Conservation (phyloP, 2,888 invertebrate genomes). For the Melanostoma scalare region DNA sequence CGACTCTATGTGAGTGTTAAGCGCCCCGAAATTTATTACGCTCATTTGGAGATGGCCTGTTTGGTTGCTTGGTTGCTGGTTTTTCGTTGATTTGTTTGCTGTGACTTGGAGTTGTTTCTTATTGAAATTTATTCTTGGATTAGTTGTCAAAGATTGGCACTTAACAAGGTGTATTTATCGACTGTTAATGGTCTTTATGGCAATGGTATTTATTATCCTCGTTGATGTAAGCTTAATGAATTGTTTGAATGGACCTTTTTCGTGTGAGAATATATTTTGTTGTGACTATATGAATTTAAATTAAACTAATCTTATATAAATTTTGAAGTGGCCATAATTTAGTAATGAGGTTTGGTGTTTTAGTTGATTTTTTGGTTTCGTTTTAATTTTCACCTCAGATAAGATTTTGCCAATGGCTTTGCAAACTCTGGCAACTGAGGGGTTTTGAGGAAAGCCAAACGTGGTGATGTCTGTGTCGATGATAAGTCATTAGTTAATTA, state of each 20-base stretch:
- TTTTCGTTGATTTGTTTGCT: constrained; percentile 56
- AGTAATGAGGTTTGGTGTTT: not conserved
- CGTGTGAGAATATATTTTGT: constrained; percentile 48
- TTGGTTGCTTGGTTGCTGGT: constrained; percentile 23
- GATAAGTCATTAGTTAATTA: too few species aligned
- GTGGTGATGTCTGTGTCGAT: too few species aligned
- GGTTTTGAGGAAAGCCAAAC: too few species aligned
- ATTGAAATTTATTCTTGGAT: constrained; percentile 65
- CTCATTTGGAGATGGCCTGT: constrained; percentile 46
- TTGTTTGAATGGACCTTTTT: constrained; percentile 53
- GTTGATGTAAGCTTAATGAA: constrained; percentile 70
- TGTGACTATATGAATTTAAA: constrained; percentile 44
- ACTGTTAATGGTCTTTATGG: constrained; percentile 68
- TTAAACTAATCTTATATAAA: constrained; percentile 38
- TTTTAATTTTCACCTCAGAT: not conserved
- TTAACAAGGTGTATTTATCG: constrained; percentile 73
- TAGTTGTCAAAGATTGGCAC: constrained; percentile 69
- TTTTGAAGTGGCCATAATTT: not conserved
- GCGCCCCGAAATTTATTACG: constrained; percentile 54
- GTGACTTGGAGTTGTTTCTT: constrained; percentile 47
- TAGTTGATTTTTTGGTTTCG: not conserved
- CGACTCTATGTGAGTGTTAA: constrained; percentile 23
- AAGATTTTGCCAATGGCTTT: not conserved
- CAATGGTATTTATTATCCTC: constrained; percentile 57
- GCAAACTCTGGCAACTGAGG: too few species aligned